Evolutionary conservation across 2,888 invertebrate genomes (phyloP), one percentile per base, ranked within the genome.

Genomic region (Ochlodes sylvanus): DNA sequence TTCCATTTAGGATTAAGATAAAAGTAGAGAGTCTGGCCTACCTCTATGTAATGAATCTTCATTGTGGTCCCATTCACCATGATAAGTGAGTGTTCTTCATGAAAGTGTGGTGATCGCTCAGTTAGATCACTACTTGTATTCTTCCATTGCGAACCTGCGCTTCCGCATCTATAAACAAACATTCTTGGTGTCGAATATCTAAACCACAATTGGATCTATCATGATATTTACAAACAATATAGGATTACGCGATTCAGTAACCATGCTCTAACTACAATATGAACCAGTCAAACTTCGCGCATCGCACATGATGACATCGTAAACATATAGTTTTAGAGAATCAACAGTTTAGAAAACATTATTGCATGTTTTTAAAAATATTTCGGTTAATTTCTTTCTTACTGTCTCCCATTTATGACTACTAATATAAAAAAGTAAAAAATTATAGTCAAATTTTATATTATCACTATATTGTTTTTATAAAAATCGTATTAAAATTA

Each of bases 201-300:
- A 63, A 47, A 34, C 52, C 17, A 47, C 38, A 32, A 27, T n/a
- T 12, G 44, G 34, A 57, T 63, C 55, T 34, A 21, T 52, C 21
- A 19, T 74, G 12, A 21, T 52, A 72, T 81, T 81, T 79, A 73
- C 75, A 79, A 80, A 81, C 72, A 77, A 68, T 47, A 9, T 5
- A 47, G 44, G 17, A 47, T 47, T 47, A 47, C 44, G 15, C 7
- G 7, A 47, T 47, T 47, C 15, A 47, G 44, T 17, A 6, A 17
- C 15, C 9, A 47, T 44, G 44, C 2, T 17, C 17, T 17, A 7
- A 17, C 1, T 47, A 47, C 38, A 38, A 10, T 27, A 27, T 2
- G 27, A 27, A 27, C 27, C 2, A 27, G 5, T 5, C 27, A 27
- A 27, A 27, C 27, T 27, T 27, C 2, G n/a, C n/a, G n/a, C n/a